Percentiles rank a stretch among this genome's conserved stretches.
phyloP scores from a whole-genome alignment of 2,113 vertebrate genomes.

The Saguinus midas region DNA sequence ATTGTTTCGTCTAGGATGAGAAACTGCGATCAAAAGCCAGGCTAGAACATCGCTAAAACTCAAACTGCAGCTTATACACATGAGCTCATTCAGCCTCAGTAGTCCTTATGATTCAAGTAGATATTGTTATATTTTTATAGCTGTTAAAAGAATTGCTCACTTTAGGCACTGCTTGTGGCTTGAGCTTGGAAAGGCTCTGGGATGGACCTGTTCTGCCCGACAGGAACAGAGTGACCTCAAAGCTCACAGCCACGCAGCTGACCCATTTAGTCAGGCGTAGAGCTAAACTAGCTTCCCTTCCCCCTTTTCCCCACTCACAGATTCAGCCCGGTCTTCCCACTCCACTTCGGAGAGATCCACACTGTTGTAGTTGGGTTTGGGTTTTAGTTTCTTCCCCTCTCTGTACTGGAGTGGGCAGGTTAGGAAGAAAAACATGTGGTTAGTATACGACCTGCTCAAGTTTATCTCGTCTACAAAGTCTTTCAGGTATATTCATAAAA shows the following conservation, averaged over 20 bases:
- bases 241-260: not conserved
- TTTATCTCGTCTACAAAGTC: not conserved
- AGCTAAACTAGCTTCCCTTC: not conserved
- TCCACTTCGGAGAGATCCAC: conserved; percentile 96
- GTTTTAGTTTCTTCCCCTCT: conserved; percentile 94
- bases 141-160: not conserved
- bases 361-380: conserved; percentile 97
- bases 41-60: not conserved
- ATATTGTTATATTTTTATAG: not conserved
- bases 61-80: not conserved
- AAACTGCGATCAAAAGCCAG: not conserved
- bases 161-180: not conserved
- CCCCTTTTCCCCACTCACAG: conserved; percentile 81
- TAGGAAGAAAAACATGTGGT: not conserved
- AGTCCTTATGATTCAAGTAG: not conserved
- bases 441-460: not conserved
- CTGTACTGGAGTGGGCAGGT: conserved; percentile 86
- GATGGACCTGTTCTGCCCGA: not conserved
- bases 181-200: not conserved
- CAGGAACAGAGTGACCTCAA: not conserved
- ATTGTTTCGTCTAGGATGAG: not conserved
- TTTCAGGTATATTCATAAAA: not conserved
- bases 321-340: conserved; percentile 93
- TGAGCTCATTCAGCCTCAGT: not conserved
- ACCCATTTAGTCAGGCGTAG: fast-evolving